Base-by-base conservation (phyloP, 2,888 invertebrate species). In the Aricia artaxerxes region DNA sequence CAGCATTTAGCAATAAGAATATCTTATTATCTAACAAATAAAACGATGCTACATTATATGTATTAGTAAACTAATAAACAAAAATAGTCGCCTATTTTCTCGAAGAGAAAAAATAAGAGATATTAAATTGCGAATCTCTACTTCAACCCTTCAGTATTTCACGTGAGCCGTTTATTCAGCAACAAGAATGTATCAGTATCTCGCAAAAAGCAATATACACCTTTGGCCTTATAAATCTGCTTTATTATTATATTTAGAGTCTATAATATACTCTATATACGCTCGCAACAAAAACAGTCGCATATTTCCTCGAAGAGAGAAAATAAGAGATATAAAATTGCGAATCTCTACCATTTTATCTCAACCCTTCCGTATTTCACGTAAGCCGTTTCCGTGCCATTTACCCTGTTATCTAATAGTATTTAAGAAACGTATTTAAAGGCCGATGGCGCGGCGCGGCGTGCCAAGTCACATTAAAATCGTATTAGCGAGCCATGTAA, bases 401-500 rank as follows among this genome's bases (percentile, higher is more conserved):
- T 79, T 76, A 16, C 61, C 60, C 44, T 38, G 73, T 76, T 79
- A 79, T 79, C 79, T 79, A 85, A 85, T 83, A 83, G 83, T 75
- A 80, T 82, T 82, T 82, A 82, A 82, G 82, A 80, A 79, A 79
- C 84, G 85, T 75, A 79, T 79, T 79, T 79, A 75, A 78, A 79
- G 75, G 79, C 75, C 49, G 85, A 87, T 86, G 85, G 86, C 86
- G 80, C 57, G 57, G 13, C 86, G 80, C 57, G 57, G 13, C 16
- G 79, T 82, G 82, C 81, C 81, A 81, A 82, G 82, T 82, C 80
- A 82, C 82, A 82, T 82, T 82, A 82, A 82, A 82, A 81, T 81
- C 81, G 81, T 82, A 82, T 82, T 82, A 82, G 75, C 79, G 75
- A 44, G 60, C 61, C 75, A 61, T 73, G 61, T 69, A 69, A 11